Evolutionary conservation across 2,797 vertebrate species (phyloP), one percentile per base, ranked within the genome.

Genomic region (Pseudochaenichthys georgianus): DNA sequence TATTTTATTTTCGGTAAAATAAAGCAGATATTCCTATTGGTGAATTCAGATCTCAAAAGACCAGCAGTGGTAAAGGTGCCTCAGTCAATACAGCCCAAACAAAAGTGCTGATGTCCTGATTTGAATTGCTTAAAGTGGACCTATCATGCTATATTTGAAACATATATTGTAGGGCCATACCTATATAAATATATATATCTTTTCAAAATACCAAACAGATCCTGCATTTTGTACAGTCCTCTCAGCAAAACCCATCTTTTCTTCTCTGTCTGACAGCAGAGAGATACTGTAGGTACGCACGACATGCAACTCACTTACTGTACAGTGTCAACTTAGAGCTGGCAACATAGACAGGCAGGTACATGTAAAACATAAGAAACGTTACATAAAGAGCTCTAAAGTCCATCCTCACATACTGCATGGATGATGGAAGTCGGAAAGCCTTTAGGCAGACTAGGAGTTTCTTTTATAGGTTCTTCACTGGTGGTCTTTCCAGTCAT

Each of bases 321-420:
- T 47, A 13, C 51, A 19, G 64, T 47, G 4, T 58, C 67, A 73
- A 60, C 31, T 70, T 52, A 51, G 13, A 73, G 73, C 13, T 77
- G 71, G 78, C 61, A 74, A 76, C 81, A 53, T 52, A 70, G 77
- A 28, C 86, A 86, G 65, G 87, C 76, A 74, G 72, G 57, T 59
- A 83, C 84, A 82, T 61, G 89, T 64, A 60, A 70, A 81, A 82
- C 64, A 77, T 43, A 21, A 57, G 60, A 59, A 64, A 82, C 23
- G 34, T 57, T 50, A 82, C 42, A 69, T 47, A 61, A 73, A 23
- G 43, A 57, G 60, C 67, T 53, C 23, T 21, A 43, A 4, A 28
- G 47, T 70, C 21, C 13, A 13, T 13, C 16, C 21, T 75, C 76
- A 76, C 70, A 23, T 13, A 16, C 61, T 64, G 46, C 46, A 64